Percentiles rank a stretch among this genome's conserved stretches.
Evolutionary conservation across 2,888 invertebrate genomes (phyloP).

Genomic region (Buathra laborator): DNA sequence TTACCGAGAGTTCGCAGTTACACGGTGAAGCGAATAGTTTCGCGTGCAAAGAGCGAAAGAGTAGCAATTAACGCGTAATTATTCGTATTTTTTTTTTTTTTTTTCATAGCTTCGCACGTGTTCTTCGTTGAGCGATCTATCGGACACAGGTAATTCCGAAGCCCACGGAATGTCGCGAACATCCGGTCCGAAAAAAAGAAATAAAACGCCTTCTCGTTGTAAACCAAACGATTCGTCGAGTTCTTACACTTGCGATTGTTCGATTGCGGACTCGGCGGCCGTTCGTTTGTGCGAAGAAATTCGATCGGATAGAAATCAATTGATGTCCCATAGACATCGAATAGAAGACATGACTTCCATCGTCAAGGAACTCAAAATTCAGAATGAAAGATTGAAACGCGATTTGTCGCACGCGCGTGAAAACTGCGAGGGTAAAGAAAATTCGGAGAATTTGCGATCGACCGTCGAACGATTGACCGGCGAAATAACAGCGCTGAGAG

Average conservation of each 20-base stretch:
- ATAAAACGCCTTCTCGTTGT: slow-evolving; percentile 45
- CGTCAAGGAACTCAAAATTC: slow-evolving; percentile 71
- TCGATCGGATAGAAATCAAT: slow-evolving; percentile 59
- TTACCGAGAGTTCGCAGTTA: slow-evolving; percentile 68
- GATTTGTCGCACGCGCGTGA: slow-evolving; percentile 63
- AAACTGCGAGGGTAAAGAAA: slow-evolving; percentile 54
- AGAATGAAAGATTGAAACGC: slow-evolving; percentile 73
- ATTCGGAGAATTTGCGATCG: slow-evolving; percentile 30
- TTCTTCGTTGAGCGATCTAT: slow-evolving; percentile 75
- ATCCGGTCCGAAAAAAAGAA: slow-evolving; percentile 58
- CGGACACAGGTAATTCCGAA: slow-evolving; percentile 68
- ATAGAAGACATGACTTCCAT: slow-evolving; percentile 68
- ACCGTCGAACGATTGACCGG: slow-evolving; percentile 58
- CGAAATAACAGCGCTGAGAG: slow-evolving; percentile 56
- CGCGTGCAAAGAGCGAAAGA: background rate
- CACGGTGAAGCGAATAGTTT: slow-evolving; percentile 69
- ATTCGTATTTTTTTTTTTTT: slow-evolving; percentile 16
- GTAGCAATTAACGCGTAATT: no score
- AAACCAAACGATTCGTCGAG: slow-evolving; percentile 63
- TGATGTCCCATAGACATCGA: slow-evolving; percentile 63
- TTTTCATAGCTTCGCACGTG: slow-evolving; percentile 70
- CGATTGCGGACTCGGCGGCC: slow-evolving; percentile 26
- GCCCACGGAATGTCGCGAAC: slow-evolving; percentile 44
- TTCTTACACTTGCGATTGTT: slow-evolving; percentile 58
- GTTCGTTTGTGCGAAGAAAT: slow-evolving; percentile 51